Evolutionary conservation across 2,113 vertebrate species (phyloP).

Genomic region (Lanius collurio): DNA sequence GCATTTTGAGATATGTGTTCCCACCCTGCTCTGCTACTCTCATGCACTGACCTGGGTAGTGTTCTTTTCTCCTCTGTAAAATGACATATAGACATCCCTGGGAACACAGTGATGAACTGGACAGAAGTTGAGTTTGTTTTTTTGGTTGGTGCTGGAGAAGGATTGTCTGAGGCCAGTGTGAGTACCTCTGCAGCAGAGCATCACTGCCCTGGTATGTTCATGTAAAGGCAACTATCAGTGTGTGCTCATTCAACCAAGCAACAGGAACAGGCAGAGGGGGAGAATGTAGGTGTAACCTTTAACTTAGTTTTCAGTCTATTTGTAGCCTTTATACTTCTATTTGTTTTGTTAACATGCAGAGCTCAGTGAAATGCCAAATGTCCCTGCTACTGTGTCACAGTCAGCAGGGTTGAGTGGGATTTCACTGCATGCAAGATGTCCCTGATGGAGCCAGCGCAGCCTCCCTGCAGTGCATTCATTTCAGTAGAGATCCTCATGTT

Average conservation of each 20-base stretch:
- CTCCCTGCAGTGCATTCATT: not conserved
- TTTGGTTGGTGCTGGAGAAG: not conserved
- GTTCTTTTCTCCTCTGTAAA: not conserved
- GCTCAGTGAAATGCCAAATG: not conserved
- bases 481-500: not conserved
- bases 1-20: not conserved
- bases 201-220: not conserved
- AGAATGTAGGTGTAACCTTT: not conserved
- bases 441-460: not conserved
- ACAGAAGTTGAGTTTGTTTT: not conserved
- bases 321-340: not conserved
- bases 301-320: not conserved
- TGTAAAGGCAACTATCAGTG: accelerated
- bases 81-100: not conserved
- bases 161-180: not conserved
- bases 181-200: not conserved
- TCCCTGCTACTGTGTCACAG: not conserved
- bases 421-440: not conserved
- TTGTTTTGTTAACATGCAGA: not conserved
- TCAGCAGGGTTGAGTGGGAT: not conserved
- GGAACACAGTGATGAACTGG: not conserved
- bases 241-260: not conserved
- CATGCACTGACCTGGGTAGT: not conserved
- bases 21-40: not conserved
- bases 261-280: not conserved